These are phyloP conservation scores for Dipodomys merriami DNA, from an alignment of 2,113 vertebrate species.

Conservation along the genomic window DNA sequence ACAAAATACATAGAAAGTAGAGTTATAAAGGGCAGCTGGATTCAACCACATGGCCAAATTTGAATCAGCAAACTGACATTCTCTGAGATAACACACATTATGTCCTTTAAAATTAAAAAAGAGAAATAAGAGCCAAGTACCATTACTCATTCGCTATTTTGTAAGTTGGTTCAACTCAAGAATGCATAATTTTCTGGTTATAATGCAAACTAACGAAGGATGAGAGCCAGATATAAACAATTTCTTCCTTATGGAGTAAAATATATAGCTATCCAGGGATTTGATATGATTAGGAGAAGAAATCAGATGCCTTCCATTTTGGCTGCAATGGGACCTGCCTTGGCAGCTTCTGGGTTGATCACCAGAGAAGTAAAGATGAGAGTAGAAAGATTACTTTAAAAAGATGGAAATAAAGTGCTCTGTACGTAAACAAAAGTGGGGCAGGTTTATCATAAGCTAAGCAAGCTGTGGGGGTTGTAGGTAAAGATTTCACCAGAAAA, in stretches of 20 bases:
- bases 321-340: constrained; percentile 35
- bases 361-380: constrained; percentile 57
- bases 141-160: constrained; percentile 82
- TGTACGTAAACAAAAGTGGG: constrained; percentile 12
- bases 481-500: constrained; percentile 36
- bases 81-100: constrained; percentile 80
- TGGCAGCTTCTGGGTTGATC: constrained; percentile 33
- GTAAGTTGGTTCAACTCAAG: constrained; percentile 74
- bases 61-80: constrained; percentile 82
- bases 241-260: constrained; percentile 72
- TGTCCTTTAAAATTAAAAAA: constrained; percentile 79
- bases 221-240: constrained; percentile 75
- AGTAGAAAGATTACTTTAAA: constrained; percentile 52
- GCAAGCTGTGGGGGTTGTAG: neutral
- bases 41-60: constrained; percentile 79
- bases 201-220: constrained; percentile 78
- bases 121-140: constrained; percentile 75
- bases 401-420: constrained; percentile 28
- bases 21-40: constrained; percentile 75
- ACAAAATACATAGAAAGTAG: constrained; percentile 74
- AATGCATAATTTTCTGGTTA: constrained; percentile 81
- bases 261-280: constrained; percentile 69
- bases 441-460: constrained; percentile 18
- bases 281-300: constrained; percentile 32
- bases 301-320: constrained; percentile 62